Evolutionary conservation across 2,888 invertebrate species (phyloP), one percentile per base, ranked within the genome.

Genomic region (Unio pictorum): DNA sequence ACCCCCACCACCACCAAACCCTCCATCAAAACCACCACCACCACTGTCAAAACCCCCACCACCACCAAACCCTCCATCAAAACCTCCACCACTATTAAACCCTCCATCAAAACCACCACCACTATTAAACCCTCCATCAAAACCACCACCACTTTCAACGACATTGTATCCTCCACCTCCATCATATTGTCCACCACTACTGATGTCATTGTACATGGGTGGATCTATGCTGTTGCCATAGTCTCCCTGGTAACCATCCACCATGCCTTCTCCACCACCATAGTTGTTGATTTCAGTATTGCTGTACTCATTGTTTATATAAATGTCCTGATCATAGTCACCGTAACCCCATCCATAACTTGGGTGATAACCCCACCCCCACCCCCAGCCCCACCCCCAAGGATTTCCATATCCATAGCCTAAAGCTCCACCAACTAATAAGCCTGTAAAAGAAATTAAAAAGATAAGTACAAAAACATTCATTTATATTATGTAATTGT

Each of bases 261-360:
- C 73, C 66, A 80, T 73, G 65, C 71, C 57, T 64, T 67, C 63
- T 26, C 72, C 67, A 64, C 77, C 69, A 61, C 67, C 72, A 63
- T 67, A 56, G 66, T 79, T 64, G 55, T 69, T 45, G 58, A 76
- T 66, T 65, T 70, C 67, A 64, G 73, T 66, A 30, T 72, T 61
- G 65, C 71, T 23, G 7, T 68, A 56, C 56, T 74, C 59, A 8
- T 68, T 64, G 55, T 75, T 69, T 1, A 73, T 68, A 55, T 75
- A 72, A 20, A 75, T 68, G 64, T 75, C 72, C 69, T 72, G 63
- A 57, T 75, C 74, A 61, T 72, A 73, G 66, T 73, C 75, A 7
- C 66, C 72, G 60, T 75, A 75, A n/a, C 75, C 75, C 75, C 75
- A 75, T 8, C 75, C 75, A 67, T 70, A 75, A 45, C 71, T 68